phyloP scores from a whole-genome alignment of 2,113 vertebrate species.

The Budorcas taxicolor region DNA sequence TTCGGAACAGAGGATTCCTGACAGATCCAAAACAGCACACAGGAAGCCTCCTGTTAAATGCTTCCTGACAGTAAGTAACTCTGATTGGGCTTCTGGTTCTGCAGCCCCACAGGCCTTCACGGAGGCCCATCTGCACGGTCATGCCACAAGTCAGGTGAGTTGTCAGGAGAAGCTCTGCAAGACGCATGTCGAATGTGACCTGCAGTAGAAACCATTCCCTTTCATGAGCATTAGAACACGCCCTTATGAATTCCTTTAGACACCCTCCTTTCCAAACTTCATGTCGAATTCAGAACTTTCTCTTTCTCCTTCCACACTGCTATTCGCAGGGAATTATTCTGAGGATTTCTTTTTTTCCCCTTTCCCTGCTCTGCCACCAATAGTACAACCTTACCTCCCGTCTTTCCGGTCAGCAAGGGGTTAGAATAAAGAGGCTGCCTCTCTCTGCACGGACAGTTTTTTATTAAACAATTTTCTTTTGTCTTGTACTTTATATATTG shows the following conservation, averaged over 20 bases:
- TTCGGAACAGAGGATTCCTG: too few relatives aligned
- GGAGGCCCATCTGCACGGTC: not conserved
- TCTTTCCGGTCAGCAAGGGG: not conserved
- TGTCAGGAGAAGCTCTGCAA: not conserved
- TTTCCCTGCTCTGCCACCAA: not conserved
- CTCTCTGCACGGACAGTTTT: not conserved
- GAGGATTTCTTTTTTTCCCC: not conserved
- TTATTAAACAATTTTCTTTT: not conserved
- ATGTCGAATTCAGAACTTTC: not conserved
- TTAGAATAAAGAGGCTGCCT: not conserved
- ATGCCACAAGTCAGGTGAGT: rapidly evolving
- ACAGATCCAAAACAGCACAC: too few relatives aligned
- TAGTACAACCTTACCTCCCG: rapidly evolving
- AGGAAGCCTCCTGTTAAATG: too few relatives aligned
- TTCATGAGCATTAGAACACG: rapidly evolving
- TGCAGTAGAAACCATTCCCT: rapidly evolving
- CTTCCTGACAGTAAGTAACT: not conserved
- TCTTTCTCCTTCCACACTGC: not conserved
- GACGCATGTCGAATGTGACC: rapidly evolving
- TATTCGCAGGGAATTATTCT: too few relatives aligned
- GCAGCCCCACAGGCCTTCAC: not conserved
- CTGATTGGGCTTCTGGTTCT: not conserved
- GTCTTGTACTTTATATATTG: not conserved
- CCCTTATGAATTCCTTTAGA: not conserved
- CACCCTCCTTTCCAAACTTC: not conserved